Evolutionary conservation across 23 tunicate genomes (phyloP).

Genomic region (Ascidia mentula): DNA sequence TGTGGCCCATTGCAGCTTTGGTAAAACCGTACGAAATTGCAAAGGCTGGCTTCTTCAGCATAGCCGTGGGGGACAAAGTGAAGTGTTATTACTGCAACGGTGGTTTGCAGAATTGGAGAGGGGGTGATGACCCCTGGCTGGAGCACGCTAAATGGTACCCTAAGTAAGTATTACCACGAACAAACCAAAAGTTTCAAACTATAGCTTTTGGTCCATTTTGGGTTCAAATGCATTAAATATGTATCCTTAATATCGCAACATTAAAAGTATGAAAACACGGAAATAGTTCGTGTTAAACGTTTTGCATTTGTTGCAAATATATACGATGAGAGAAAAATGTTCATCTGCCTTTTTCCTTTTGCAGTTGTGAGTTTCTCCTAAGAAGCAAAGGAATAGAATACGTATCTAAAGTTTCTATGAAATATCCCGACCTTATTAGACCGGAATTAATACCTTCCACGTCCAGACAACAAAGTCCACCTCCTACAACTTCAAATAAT

Average conservation of each 20-base stretch:
- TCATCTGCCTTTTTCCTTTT: not conserved
- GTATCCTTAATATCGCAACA: no score
- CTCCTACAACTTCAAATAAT: not conserved
- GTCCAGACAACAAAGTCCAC: not conserved
- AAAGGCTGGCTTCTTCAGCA: not conserved
- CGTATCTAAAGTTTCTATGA: not conserved
- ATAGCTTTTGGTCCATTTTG: no score
- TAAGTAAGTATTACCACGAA: not conserved
- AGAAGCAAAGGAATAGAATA: not conserved
- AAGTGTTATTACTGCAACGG: not conserved
- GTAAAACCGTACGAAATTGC: not conserved
- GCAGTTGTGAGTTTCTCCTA: constrained; percentile 13
- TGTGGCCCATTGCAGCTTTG: not conserved
- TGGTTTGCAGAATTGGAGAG: not conserved
- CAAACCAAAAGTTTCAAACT: no score
- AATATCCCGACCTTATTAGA: not conserved
- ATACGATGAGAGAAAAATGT: not conserved
- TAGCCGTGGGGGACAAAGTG: not conserved
- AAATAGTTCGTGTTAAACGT: no score
- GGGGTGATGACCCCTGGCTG: not conserved
- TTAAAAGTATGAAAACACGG: no score
- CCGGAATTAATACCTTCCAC: not conserved
- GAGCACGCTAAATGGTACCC: not conserved
- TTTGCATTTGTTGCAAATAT: no score
- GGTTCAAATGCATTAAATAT: no score